Conservation (phyloP, 2,888 invertebrate species). For the Nudaria mundana region DNA sequence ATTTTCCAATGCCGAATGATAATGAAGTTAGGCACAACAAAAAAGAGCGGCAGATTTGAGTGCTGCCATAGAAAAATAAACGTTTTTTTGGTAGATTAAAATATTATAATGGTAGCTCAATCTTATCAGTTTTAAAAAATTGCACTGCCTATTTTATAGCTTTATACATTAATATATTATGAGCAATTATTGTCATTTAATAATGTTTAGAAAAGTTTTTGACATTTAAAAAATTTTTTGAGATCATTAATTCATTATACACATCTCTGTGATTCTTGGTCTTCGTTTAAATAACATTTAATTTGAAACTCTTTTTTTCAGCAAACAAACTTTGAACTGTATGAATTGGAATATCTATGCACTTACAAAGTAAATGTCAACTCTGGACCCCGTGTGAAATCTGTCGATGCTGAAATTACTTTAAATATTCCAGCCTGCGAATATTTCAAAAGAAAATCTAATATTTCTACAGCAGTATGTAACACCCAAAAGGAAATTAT, state of each 20-base stretch:
- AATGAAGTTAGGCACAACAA: slow-evolving; percentile 32
- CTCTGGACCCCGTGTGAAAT: slow-evolving; percentile 51
- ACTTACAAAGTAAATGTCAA: slow-evolving; percentile 79
- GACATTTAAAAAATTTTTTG: too few species aligned
- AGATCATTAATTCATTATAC: too few species aligned
- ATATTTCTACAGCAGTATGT: slow-evolving; percentile 46
- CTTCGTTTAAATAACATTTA: too few species aligned
- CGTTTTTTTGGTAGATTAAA: too few species aligned
- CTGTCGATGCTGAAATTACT: slow-evolving; percentile 70
- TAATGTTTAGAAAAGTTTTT: too few species aligned
- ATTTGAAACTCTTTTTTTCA: slow-evolving; percentile 48
- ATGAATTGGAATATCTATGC: slow-evolving; percentile 80
- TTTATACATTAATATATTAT: too few species aligned
- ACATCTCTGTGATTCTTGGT: too few species aligned
- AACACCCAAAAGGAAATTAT: slow-evolving; percentile 39
- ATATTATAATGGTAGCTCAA: too few species aligned
- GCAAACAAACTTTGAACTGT: slow-evolving; percentile 78
- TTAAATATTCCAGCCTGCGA: slow-evolving; percentile 79
- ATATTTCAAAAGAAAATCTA: slow-evolving; percentile 66
- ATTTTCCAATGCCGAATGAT: too few species aligned
- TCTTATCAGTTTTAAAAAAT: too few species aligned
- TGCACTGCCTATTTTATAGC: too few species aligned
- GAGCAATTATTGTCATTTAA: too few species aligned
- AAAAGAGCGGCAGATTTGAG: slow-evolving; percentile 21
- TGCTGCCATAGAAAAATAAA: not conserved